phyloP scores from a whole-genome alignment of 2,888 invertebrate species.

The Leucozona laternaria region DNA sequence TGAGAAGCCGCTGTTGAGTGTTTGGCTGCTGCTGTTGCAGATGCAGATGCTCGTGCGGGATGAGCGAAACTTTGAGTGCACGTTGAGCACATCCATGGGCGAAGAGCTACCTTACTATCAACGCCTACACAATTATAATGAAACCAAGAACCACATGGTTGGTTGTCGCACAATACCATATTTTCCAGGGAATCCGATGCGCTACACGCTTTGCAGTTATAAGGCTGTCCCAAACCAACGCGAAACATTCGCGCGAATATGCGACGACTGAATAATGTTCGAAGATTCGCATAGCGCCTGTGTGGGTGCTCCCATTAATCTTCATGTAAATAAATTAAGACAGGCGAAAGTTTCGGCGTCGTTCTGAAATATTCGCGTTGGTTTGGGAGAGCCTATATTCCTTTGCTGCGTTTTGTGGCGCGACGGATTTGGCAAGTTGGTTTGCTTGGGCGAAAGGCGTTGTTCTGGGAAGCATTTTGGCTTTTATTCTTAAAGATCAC shows the following conservation, averaged over 20 bases:
- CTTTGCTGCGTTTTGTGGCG: not conserved
- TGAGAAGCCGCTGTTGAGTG: no score
- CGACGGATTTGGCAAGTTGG: not conserved
- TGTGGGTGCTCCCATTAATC: no score
- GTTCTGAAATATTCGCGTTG: no score
- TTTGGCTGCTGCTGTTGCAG: not conserved
- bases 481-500: not conserved
- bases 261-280: no score
- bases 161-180: slow-evolving; percentile 20
- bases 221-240: no score
- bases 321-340: no score
- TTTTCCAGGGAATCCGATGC: slow-evolving; percentile 6
- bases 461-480: not conserved
- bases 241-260: no score
- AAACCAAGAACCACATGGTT: slow-evolving; percentile 1
- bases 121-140: slow-evolving; percentile 2
- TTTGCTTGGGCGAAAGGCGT: not conserved
- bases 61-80: not conserved
- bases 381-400: no score
- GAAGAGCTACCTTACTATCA: not conserved
- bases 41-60: not conserved
- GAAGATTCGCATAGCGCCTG: no score
- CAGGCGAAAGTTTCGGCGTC: no score
- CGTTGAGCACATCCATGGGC: not conserved
- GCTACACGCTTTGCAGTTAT: slow-evolving; percentile 27